Conservation (phyloP, 2,113 vertebrate genomes). For the Macrotus californicus region DNA sequence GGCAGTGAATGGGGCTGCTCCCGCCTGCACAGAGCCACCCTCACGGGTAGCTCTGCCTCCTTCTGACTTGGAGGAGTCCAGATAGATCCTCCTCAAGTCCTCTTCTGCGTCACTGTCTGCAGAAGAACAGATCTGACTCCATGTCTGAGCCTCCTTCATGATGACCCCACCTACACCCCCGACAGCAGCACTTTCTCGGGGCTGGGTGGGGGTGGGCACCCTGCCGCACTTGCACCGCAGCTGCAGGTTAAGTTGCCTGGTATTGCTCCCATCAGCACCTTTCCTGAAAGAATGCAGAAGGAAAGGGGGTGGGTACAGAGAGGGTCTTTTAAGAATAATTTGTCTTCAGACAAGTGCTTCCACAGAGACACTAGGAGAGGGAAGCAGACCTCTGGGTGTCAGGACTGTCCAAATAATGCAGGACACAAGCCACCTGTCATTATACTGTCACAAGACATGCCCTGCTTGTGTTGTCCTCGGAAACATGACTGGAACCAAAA, state of each 20-base stretch:
- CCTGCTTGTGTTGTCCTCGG: not conserved
- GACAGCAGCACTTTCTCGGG: not conserved
- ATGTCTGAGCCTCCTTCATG: not conserved
- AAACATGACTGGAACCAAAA: not conserved
- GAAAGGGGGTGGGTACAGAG: not conserved
- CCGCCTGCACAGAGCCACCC: not conserved
- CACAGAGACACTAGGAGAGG: not conserved
- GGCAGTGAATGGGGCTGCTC: too few relatives aligned
- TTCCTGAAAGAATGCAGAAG: not conserved
- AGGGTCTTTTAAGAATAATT: not conserved
- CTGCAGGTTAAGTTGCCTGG: not conserved
- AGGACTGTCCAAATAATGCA: accelerated
- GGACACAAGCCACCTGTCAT: accelerated
- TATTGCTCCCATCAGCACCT: not conserved
- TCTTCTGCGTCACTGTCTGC: accelerated
- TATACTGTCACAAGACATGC: accelerated
- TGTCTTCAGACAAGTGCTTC: not conserved
- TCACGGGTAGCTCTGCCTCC: not conserved
- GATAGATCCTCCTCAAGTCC: too few relatives aligned
- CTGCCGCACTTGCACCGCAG: too few relatives aligned
- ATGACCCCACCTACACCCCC: accelerated
- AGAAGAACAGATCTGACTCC: not conserved
- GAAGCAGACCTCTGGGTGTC: not conserved
- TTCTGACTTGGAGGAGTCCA: not conserved
- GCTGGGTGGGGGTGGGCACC: not conserved